Evolutionary conservation across 2,888 invertebrate genomes (phyloP), one percentile per base, ranked within the genome.

Genomic region (Tenthredo notha): DNA sequence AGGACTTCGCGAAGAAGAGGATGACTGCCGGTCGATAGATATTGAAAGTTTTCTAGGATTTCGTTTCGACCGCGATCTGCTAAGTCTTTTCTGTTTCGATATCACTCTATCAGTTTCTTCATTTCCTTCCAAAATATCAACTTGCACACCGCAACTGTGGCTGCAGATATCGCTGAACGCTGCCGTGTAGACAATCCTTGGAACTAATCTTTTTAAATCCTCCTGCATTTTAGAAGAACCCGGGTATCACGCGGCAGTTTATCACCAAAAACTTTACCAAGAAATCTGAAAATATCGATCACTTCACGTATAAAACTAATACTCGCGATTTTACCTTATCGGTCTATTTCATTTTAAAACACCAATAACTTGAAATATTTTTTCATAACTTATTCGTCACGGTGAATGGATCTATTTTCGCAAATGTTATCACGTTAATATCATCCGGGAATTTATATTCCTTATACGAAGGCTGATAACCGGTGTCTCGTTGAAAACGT

Each of bases 1-100:
- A 0, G 92, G 92, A 84, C 93, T 92, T 33, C 92, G 88, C 4
- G 93, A 92, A 7, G 92, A 92, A 15, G 92, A 92, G 0, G 91
- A 89, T 7, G 92, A 92, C 18, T 90, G 88, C 43, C 89, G 89
- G 65, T 91, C 91, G 50, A 87, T 85, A 37, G 87, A 89, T 50
- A 88, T 54, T 3, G 88, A 89, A 29, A 87, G 83, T 78, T 88
- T 85, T 70, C 88, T 86, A 1, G 88, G 87, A 85, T 87, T 89
- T 18, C 90, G 87, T 15, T 89, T 86, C 70, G 86, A 88, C 29
- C 90, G 87, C 1, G 90, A 88, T 40, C 91, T 85, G 3, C 87
- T 87, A 37, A 90, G 88, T 58, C 89, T 89, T 67, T 89, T 88
- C 65, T 90, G 90, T 0, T 86, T 87, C 89, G 87, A 43, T 12